Evolutionary conservation across 2,797 vertebrate species (phyloP).

Genomic region (Tauraco hartlaubi): DNA sequence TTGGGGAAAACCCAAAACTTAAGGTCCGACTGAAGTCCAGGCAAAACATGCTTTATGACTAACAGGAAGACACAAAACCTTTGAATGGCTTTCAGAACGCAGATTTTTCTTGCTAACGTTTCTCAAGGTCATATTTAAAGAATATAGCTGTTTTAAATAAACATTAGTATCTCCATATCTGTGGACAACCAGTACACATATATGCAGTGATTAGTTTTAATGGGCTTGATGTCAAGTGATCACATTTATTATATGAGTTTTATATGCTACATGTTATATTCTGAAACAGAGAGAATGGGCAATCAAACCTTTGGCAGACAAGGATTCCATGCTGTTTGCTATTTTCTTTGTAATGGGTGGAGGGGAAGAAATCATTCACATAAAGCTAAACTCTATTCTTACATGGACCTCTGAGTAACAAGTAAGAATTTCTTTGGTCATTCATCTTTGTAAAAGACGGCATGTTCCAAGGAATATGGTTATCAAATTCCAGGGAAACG

Average conservation of each 20-base stretch:
- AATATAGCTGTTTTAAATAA: constrained; percentile 30
- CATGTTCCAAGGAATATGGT: rapidly evolving
- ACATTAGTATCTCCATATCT: not conserved
- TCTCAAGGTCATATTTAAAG: constrained; percentile 28
- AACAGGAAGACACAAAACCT: constrained; percentile 47
- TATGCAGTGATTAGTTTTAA: not conserved
- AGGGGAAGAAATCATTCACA: not conserved
- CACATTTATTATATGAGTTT: not conserved
- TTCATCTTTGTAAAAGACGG: not conserved
- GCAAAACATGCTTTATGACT: constrained; percentile 43
- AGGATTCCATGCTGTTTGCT: not conserved
- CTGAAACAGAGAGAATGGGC: not conserved
- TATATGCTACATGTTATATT: not conserved
- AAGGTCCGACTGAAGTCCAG: constrained; percentile 63
- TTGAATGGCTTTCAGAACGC: constrained; percentile 24
- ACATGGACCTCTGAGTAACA: not conserved
- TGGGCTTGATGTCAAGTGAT: not conserved
- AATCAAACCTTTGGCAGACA: not conserved
- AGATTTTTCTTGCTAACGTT: constrained; percentile 54
- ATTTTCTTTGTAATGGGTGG: not conserved
- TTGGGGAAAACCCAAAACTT: constrained; percentile 47
- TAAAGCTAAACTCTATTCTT: not conserved
- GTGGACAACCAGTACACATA: not conserved
- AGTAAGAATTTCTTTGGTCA: not conserved
- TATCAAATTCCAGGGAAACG: not conserved